Percentiles rank a stretch among this genome's conserved stretches.
Evolutionary conservation across 1,140 invertebrate species (phyloP).

Genomic region (Drusus annulatus): DNA sequence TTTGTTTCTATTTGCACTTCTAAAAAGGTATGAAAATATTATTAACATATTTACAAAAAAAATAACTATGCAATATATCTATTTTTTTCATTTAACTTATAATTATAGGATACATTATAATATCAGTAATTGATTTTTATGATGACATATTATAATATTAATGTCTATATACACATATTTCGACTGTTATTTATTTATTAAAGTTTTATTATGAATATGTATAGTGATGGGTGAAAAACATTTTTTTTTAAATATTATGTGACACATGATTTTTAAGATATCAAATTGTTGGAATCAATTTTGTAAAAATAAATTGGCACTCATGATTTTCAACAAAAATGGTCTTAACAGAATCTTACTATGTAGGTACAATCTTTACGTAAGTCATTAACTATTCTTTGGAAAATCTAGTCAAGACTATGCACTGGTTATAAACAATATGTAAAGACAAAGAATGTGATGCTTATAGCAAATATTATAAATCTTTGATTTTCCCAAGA

Average conservation of each 20-base stretch:
- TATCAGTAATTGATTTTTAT: not conserved
- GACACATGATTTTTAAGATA: no score
- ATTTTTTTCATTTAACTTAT: not conserved
- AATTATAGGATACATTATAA: not conserved
- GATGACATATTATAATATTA: not conserved
- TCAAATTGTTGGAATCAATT: not conserved
- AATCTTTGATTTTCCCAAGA: not conserved
- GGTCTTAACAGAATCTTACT: not conserved
- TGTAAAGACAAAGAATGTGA: not conserved
- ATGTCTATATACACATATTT: no score
- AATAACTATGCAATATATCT: not conserved
- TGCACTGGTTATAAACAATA: not conserved
- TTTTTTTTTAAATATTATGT: no score
- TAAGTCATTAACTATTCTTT: not conserved
- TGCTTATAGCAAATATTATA: not conserved
- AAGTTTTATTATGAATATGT: not conserved
- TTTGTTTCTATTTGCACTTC: not conserved
- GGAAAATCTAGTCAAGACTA: not conserved
- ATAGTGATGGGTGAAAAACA: not conserved
- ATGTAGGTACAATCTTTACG: not conserved
- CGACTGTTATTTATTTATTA: not conserved
- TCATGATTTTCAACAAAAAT: not conserved
- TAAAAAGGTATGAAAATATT: not conserved
- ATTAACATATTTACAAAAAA: not conserved
- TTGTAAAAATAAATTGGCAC: constrained; percentile 2